phyloP scores from a whole-genome alignment of 2,113 vertebrate species.

The Hystrix brachyura region DNA sequence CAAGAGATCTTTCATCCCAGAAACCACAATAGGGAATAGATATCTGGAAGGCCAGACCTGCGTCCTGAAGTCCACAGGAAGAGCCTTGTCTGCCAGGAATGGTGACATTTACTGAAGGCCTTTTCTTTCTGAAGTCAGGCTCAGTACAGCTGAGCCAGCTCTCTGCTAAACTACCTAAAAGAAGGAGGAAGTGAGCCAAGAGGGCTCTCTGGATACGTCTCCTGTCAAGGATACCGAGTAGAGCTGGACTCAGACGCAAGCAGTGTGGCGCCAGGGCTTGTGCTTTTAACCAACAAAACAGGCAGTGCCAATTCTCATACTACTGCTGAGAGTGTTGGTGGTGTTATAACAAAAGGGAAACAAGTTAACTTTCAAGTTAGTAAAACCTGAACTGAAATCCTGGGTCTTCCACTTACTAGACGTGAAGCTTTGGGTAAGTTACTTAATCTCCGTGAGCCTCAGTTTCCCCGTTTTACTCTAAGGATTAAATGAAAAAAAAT shows the following conservation, averaged over 20 bases:
- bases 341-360: neutral
- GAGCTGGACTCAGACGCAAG: constrained; percentile 26
- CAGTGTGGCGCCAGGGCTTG: neutral
- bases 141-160: neutral
- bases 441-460: constrained; percentile 40
- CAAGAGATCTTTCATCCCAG: neutral
- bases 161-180: constrained; percentile 6
- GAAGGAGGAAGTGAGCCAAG: neutral
- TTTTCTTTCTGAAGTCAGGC: constrained; percentile 40
- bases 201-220: constrained; percentile 19
- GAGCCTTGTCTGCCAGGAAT: neutral
- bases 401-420: constrained; percentile 27
- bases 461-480: constrained; percentile 22
- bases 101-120: neutral
- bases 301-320: neutral
- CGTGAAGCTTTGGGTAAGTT: constrained; percentile 43
- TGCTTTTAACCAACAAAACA: neutral
- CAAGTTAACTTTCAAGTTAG: constrained; percentile 17
- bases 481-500: constrained; percentile 32
- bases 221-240: neutral
- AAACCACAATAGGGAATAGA: neutral
- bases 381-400: constrained; percentile 42
- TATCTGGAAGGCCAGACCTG: neutral
- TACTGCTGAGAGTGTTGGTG: neutral
- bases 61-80: neutral